Percentiles rank a stretch among this genome's conserved stretches.
Evolutionary conservation across 2,113 vertebrate genomes (phyloP).

Genomic region (Oostethus manadensis): DNA sequence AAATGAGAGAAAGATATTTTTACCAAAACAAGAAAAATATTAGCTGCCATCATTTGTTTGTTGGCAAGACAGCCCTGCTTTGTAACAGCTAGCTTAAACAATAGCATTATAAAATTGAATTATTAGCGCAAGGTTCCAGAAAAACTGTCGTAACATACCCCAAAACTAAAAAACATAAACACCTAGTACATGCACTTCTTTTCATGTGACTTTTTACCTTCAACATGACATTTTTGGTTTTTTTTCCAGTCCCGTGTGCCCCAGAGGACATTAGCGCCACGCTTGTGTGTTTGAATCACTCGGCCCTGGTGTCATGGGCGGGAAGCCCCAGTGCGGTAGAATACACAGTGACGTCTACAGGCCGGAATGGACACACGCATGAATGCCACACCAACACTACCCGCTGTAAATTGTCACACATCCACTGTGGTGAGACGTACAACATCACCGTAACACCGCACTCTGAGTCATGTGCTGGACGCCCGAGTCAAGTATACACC

Average conservation of each 20-base stretch:
- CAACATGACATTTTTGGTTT: neutral
- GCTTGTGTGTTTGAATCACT: slow-evolving; percentile 45
- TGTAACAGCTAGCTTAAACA: no score
- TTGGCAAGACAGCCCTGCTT: no score
- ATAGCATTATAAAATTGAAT: no score
- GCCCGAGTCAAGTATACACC: slow-evolving; percentile 27
- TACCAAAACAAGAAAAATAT: no score
- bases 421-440: slow-evolving; percentile 63
- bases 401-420: slow-evolving; percentile 29
- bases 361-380: slow-evolving; percentile 24
- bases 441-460: slow-evolving; percentile 44
- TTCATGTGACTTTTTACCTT: no score
- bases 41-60: no score
- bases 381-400: slow-evolving; percentile 36
- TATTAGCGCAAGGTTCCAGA: no score
- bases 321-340: slow-evolving; percentile 24
- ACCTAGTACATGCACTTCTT: no score
- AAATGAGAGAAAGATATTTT: no score
- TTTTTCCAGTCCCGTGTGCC: slow-evolving; percentile 56
- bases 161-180: no score
- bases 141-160: no score
- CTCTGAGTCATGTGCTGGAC: slow-evolving; percentile 49
- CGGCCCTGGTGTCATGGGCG: slow-evolving; percentile 54
- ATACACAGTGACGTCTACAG: slow-evolving; percentile 47
- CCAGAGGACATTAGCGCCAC: slow-evolving; percentile 52